Percentiles rank a stretch among this genome's conserved stretches.
Evolutionary conservation across 2,797 vertebrate species (phyloP).

Genomic region (Hippopotamyrus pictus): DNA sequence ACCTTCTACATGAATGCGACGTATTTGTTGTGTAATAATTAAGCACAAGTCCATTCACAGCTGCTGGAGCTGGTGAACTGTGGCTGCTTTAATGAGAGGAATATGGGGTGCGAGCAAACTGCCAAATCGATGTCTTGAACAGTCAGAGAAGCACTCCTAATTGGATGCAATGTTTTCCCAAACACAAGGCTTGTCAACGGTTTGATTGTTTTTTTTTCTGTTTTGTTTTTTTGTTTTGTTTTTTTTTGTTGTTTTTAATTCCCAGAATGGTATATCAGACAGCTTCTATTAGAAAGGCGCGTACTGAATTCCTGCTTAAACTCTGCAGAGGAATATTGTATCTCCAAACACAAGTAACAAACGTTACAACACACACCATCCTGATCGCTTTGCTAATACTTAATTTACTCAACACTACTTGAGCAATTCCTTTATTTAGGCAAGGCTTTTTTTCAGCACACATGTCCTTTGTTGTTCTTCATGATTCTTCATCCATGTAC

Average conservation of each 20-base stretch:
- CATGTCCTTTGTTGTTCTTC: neutral
- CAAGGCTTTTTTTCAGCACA: neutral
- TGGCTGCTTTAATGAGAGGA: constrained; percentile 87
- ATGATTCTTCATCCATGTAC: neutral
- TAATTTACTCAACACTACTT: neutral
- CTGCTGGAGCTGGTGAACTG: constrained; percentile 77
- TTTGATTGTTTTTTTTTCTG: constrained; percentile 56
- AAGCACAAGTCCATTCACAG: constrained; percentile 76
- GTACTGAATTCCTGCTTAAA: constrained; percentile 61
- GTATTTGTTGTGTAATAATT: constrained; percentile 92
- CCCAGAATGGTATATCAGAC: constrained; percentile 60
- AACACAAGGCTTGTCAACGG: constrained; percentile 58
- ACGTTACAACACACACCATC: constrained; percentile 5
- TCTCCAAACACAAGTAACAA: constrained; percentile 35
- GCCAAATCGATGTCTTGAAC: constrained; percentile 71
- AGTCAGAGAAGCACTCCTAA: constrained; percentile 77
- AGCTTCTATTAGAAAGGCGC: constrained; percentile 48
- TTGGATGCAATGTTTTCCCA: constrained; percentile 77
- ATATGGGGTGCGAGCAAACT: constrained; percentile 76
- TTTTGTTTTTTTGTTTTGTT: constrained; percentile 18
- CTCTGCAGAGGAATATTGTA: constrained; percentile 49
- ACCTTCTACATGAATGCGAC: constrained; percentile 81
- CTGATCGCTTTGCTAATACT: neutral
- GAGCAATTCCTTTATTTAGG: neutral
- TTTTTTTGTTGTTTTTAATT: constrained; percentile 34